Percentiles rank a stretch among this genome's conserved stretches.
Conservation (phyloP, 1,140 invertebrate species). For the Pomacea maculata region DNA sequence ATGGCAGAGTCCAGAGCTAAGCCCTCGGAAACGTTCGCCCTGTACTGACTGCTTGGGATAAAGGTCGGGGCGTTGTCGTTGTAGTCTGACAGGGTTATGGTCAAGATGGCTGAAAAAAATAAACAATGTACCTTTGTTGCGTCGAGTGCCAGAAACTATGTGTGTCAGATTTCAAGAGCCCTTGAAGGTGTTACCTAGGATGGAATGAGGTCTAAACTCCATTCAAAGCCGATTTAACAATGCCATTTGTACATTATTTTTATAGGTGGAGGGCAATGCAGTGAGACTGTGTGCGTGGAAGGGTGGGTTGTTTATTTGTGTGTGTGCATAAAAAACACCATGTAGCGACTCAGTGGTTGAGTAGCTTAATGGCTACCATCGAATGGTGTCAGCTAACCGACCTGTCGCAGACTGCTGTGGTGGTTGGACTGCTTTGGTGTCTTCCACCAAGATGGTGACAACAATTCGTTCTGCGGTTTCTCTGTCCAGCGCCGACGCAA, state of each 20-base stretch:
- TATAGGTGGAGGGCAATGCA: no score
- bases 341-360: no score
- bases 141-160: no score
- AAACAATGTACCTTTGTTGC: background rate
- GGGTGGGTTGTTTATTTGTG: no score
- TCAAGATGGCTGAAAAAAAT: conserved; percentile 39
- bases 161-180: no score
- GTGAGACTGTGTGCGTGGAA: no score
- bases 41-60: conserved; percentile 32
- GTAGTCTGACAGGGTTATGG: conserved; percentile 40
- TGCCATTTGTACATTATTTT: no score
- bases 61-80: conserved; percentile 53
- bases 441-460: conserved; percentile 42
- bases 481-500: conserved; percentile 40
- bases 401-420: conserved; percentile 48
- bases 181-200: no score
- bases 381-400: conserved; percentile 3
- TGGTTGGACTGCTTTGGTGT: conserved; percentile 38
- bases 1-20: conserved; percentile 34
- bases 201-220: background rate
- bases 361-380: no score
- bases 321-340: no score
- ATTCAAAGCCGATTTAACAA: background rate
- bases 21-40: conserved; percentile 44
- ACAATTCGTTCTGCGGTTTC: conserved; percentile 46